phyloP scores from a whole-genome alignment of 1,140 invertebrate genomes.

The Drosophila sucinea region DNA sequence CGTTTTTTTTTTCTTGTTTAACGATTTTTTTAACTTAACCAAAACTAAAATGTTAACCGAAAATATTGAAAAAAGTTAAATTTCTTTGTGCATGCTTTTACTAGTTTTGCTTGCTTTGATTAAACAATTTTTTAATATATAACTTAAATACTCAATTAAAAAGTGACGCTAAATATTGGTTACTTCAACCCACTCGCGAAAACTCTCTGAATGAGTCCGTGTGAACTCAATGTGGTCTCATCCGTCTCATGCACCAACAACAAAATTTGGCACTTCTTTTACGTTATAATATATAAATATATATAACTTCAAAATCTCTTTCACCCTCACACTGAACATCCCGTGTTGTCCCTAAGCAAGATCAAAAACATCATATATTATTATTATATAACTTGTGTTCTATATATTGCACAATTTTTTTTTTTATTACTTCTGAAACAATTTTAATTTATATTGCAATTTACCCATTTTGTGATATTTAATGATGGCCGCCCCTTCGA shows the following conservation, averaged over 20 bases:
- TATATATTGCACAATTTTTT: constrained; percentile 36
- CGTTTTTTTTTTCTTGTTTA: background rate
- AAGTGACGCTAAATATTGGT: background rate
- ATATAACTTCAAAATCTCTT: constrained; percentile 12
- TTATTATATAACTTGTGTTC: constrained; percentile 21
- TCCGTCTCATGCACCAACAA: background rate
- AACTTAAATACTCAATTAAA: background rate
- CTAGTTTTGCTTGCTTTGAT: constrained; percentile 24
- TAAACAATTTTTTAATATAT: background rate
- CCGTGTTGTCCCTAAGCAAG: constrained; percentile 27
- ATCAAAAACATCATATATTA: constrained; percentile 12
- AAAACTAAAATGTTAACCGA: background rate
- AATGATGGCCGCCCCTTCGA: constrained; percentile 19
- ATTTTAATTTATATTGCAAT: constrained; percentile 73
- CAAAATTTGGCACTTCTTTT: background rate
- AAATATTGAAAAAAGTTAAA: constrained; percentile 22
- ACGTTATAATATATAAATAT: background rate
- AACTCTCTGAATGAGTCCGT: constrained; percentile 58
- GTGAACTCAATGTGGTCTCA: constrained; percentile 1
- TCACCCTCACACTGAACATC: constrained; percentile 10
- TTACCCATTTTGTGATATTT: constrained; percentile 54
- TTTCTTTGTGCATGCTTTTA: constrained; percentile 37
- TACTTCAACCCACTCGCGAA: constrained; percentile 22
- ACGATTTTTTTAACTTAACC: too few relatives aligned
- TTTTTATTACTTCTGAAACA: constrained; percentile 45